Evolutionary conservation across 2,888 invertebrate genomes (phyloP).

Genomic region (Pomacea canaliculata): DNA sequence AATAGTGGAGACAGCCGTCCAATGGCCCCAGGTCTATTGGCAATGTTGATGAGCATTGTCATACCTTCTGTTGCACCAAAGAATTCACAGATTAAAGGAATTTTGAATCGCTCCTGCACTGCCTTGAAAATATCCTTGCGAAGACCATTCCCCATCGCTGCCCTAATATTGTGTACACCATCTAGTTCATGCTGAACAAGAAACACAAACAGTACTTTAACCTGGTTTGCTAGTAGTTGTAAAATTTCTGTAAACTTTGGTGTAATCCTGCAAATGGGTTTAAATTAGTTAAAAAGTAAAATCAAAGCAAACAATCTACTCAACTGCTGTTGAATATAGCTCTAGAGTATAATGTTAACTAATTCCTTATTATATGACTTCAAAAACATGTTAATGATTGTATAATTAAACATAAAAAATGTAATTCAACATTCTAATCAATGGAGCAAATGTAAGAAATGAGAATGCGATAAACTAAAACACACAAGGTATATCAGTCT

Average conservation of each 20-base stretch:
- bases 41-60: slow-evolving; percentile 93
- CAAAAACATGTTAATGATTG: too few species aligned
- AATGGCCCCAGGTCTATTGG: slow-evolving; percentile 75
- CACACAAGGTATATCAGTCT: too few species aligned
- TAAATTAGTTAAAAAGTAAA: not conserved
- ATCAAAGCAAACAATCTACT: slow-evolving; percentile 34
- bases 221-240: slow-evolving; percentile 73
- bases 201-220: slow-evolving; percentile 71
- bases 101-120: slow-evolving; percentile 87
- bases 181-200: slow-evolving; percentile 38
- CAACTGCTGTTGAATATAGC: too few species aligned
- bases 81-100: slow-evolving; percentile 87
- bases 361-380: too few species aligned
- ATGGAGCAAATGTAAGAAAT: too few species aligned
- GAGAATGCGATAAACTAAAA: too few species aligned
- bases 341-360: too few species aligned
- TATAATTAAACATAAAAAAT: too few species aligned
- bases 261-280: too few species aligned
- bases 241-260: not conserved
- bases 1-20: slow-evolving; percentile 58
- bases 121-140: slow-evolving; percentile 93
- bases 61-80: slow-evolving; percentile 98
- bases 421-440: too few species aligned
- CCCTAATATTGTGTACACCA: slow-evolving; percentile 71
- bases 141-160: slow-evolving; percentile 92